Percentiles rank a stretch among this genome's conserved stretches.
Evolutionary conservation across 2,888 invertebrate species (phyloP).

Genomic region (Platerodrilus igneus): DNA sequence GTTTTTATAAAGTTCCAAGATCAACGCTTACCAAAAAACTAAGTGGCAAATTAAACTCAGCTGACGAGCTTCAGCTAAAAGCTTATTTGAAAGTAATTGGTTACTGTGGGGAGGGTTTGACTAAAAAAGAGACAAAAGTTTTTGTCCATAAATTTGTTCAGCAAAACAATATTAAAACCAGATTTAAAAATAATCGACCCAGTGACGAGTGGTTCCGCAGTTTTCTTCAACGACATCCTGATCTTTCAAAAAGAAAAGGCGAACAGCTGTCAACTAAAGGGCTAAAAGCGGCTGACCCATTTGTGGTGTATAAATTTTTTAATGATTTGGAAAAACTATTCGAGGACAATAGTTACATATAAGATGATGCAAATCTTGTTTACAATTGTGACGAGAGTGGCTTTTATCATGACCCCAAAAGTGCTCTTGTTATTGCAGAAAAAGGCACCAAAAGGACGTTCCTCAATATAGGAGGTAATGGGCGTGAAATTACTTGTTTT

Average conservation of each 20-base stretch:
- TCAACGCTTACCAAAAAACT: too few relatives aligned
- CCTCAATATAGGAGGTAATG: background rate
- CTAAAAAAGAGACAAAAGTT: too few relatives aligned
- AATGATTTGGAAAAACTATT: slow-evolving; percentile 6
- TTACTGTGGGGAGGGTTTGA: too few relatives aligned
- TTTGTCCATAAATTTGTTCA: too few relatives aligned
- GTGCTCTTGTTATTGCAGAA: background rate
- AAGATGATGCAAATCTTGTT: slow-evolving; percentile 5
- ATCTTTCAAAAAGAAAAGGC: slow-evolving; percentile 1
- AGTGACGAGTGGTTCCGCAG: slow-evolving; percentile 5
- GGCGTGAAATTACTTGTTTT: too few relatives aligned
- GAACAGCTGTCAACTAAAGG: slow-evolving; percentile 1
- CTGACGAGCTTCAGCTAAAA: too few relatives aligned
- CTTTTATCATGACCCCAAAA: slow-evolving; percentile 4
- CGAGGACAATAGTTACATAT: background rate
- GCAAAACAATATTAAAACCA: too few relatives aligned
- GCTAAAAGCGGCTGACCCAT: slow-evolving; percentile 1
- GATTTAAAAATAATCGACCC: too few relatives aligned
- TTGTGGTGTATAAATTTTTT: slow-evolving; percentile 4
- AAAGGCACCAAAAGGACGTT: slow-evolving; percentile 3
- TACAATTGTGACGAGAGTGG: slow-evolving; percentile 7
- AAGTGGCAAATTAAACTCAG: too few relatives aligned
- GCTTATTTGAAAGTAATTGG: too few relatives aligned
- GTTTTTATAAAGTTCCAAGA: too few relatives aligned
- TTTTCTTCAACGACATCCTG: slow-evolving; percentile 3